A percentile compares a stretch with the other conserved stretches of the same genome.
Evolutionary conservation across 2,113 vertebrate genomes (phyloP).

Genomic region (Pica pica): DNA sequence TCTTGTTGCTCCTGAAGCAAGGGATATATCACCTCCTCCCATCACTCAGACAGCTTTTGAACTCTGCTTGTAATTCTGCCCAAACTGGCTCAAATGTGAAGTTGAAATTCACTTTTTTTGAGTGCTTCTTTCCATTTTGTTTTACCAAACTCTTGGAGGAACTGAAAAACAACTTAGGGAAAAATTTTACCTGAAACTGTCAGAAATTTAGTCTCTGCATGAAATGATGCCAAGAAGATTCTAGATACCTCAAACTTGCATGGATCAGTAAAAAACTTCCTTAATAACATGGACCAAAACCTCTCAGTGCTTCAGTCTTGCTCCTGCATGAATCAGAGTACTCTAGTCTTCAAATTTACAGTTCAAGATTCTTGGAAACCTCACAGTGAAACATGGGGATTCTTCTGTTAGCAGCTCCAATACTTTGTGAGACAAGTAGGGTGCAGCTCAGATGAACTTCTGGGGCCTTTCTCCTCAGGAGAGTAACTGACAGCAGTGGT

Average conservation of each 20-base stretch:
- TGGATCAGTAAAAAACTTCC: not conserved
- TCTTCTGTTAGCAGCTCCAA: not conserved
- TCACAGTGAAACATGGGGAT: not conserved
- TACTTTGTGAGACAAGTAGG: not conserved
- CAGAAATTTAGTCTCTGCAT: not conserved
- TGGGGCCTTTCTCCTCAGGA: not conserved
- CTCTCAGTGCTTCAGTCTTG: not conserved
- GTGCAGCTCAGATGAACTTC: not conserved
- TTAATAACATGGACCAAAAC: not conserved
- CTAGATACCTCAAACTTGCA: not conserved
- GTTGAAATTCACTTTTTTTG: not conserved
- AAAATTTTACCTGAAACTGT: not conserved
- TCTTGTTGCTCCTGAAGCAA: not conserved
- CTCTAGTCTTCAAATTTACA: not conserved
- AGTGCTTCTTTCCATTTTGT: not conserved
- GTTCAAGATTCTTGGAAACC: not conserved
- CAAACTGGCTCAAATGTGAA: not conserved
- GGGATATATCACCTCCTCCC: accelerated
- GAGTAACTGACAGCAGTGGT: not conserved
- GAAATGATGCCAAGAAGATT: not conserved
- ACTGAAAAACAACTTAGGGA: not conserved
- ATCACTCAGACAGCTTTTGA: accelerated
- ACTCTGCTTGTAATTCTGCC: not conserved
- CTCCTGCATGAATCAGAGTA: not conserved
- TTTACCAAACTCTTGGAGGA: not conserved